Conservation (phyloP, 2,113 vertebrate species). For the Panthera leo region DNA sequence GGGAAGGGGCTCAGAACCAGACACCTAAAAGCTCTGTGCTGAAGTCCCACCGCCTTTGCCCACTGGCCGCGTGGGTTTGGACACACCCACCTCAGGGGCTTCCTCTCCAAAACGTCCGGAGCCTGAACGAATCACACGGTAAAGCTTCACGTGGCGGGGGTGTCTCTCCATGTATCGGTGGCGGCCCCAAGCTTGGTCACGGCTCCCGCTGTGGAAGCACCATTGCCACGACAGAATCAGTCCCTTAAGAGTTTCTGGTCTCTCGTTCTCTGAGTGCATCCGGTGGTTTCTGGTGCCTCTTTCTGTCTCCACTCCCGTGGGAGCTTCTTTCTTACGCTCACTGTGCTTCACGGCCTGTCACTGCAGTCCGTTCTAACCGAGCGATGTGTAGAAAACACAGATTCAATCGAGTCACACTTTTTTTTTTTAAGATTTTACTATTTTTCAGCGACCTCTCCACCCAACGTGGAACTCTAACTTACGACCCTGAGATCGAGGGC, state of each 20-base stretch:
- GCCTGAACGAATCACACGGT: rapidly evolving
- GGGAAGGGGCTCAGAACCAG: not conserved
- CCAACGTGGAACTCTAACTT: not conserved
- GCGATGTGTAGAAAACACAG: not conserved
- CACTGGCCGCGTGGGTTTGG: rapidly evolving
- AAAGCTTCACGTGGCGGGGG: rapidly evolving
- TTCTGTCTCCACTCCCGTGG: not conserved
- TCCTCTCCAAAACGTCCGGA: not conserved
- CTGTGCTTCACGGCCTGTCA: no score
- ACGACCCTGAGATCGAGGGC: not conserved
- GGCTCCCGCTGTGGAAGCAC: rapidly evolving
- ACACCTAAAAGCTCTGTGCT: not conserved
- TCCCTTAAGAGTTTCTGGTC: rapidly evolving
- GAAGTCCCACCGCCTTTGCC: not conserved
- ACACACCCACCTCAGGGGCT: not conserved
- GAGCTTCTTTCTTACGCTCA: no score
- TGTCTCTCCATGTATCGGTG: rapidly evolving
- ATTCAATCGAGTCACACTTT: not conserved
- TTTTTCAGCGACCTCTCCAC: not conserved
- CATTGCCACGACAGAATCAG: rapidly evolving
- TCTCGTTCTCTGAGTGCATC: not conserved
- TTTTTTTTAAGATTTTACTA: not conserved
- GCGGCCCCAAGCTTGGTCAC: not conserved
- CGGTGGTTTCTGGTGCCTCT: rapidly evolving
- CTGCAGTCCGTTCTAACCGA: not conserved